A percentile compares a stretch with the other conserved stretches of the same genome.
phyloP scores from a whole-genome alignment of 2,113 vertebrate species.

The Sinocyclocheilus rhinocerous region DNA sequence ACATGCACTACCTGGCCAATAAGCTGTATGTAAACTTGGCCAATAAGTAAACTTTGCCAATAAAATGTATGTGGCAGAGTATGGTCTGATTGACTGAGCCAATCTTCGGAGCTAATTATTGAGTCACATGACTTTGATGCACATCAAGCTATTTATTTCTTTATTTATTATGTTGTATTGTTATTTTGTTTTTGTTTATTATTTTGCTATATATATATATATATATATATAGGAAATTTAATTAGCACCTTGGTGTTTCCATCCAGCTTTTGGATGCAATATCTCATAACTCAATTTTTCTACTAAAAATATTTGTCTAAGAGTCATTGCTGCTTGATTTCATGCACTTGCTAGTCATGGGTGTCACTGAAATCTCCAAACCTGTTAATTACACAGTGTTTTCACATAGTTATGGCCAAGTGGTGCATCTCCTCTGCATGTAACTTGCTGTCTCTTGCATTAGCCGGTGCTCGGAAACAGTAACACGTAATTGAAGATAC shows the following conservation, averaged over 20 bases:
- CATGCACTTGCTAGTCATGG: neutral
- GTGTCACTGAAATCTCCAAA: neutral
- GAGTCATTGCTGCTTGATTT: neutral
- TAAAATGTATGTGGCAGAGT: neutral
- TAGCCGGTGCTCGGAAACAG: neutral
- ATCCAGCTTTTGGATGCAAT: no score
- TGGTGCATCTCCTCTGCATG: neutral
- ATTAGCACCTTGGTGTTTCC: no score
- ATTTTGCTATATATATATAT: no score
- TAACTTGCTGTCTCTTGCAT: neutral
- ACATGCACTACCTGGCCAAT: neutral
- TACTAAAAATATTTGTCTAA: no score
- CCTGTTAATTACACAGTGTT: neutral
- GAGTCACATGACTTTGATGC: neutral
- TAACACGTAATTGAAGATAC: constrained; percentile 1
- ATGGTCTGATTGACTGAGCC: neutral
- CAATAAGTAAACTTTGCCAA: no score
- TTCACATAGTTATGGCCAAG: neutral
- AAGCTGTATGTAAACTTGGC: no score
- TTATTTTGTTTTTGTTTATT: no score
- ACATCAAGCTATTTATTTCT: neutral
- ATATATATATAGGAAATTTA: no score
- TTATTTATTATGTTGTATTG: no score
- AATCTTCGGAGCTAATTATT: neutral
- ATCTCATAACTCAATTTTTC: no score